Evolutionary conservation across 2,113 vertebrate genomes (phyloP), one percentile per base, ranked within the genome.

Genomic region (Melanocharis versteri): DNA sequence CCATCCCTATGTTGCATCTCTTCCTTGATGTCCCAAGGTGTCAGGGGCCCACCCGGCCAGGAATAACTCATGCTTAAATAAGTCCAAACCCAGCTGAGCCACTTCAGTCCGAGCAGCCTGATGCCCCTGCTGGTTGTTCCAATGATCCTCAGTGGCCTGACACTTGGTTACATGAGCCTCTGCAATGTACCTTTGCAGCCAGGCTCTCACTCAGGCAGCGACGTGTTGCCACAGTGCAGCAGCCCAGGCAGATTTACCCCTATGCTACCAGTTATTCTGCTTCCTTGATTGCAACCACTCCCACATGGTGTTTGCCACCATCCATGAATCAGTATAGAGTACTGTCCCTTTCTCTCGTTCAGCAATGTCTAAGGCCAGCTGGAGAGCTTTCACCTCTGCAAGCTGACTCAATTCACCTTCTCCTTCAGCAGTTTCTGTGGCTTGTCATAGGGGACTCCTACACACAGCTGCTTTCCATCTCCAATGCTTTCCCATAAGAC

Each of bases 201-300:
- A 15, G 7, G 15, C 15, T 54, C 18, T 39, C 12, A 23, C 7
- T 13, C 0, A 1, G 27, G 26, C 26, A 58, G 20, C 0, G 0
- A 12, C 45, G 2, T 33, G 7, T 12, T 54, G 18, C 18, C n/a
- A 45, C 28, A 44, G 1, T 16, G 31, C 21, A 62, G 39, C 68
- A 53, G 47, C 17, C 11, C 57, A 45, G 57, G 33, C 17, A 45
- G 48, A 39, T 39, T 54, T 54, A 45, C 18, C 9, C 31, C 22
- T 13, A 3, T 17, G 27, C 23, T 33, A 17, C 22, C 11, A 31
- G 16, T 31, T 30, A 14, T 53, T 45, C 17, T 33, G 4, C 17
- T 39, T 27, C 27, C 11, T 27, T 39, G 33, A 14, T 14, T 45
- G 33, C n/a, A 45, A 28, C 22, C 22, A 22, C 4, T 1, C 7